Evolutionary conservation across 1,140 invertebrate genomes (phyloP).

Genomic region (Conus betulinus): DNA sequence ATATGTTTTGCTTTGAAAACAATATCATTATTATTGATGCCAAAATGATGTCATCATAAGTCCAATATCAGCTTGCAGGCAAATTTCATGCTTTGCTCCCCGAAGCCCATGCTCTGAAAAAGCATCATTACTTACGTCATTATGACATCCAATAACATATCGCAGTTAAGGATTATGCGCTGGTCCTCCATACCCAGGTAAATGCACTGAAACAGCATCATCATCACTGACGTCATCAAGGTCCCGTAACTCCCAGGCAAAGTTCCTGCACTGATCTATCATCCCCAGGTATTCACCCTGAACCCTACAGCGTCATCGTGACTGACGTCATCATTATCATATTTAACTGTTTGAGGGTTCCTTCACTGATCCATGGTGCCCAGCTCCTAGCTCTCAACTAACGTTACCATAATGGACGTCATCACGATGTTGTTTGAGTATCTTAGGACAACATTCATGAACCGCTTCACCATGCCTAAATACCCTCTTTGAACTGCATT

Average conservation of each 20-base stretch:
- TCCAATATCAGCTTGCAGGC: slow-evolving; percentile 19
- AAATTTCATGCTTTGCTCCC: slow-evolving; percentile 73
- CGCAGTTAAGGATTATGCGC: no score
- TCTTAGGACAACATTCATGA: not conserved
- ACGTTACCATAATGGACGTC: no score
- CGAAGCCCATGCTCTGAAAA: no score
- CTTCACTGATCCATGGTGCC: not conserved
- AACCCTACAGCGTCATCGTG: not conserved
- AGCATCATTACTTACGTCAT: no score
- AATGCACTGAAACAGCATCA: slow-evolving; percentile 66
- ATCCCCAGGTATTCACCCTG: slow-evolving; percentile 79
- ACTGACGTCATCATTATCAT: not conserved
- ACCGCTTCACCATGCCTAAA: no score
- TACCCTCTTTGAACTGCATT: no score
- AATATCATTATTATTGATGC: not conserved
- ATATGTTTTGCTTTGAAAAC: no score
- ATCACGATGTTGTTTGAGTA: no score
- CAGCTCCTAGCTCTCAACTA: not conserved
- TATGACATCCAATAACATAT: no score
- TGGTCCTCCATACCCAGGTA: slow-evolving; percentile 65
- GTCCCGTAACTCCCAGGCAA: not conserved
- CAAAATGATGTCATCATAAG: no score
- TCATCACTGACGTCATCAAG: not conserved
- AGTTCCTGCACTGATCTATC: slow-evolving; percentile 76
- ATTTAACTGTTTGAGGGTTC: no score